phyloP scores from a whole-genome alignment of 2,113 vertebrate species.

The Erythrocercus mccallii region DNA sequence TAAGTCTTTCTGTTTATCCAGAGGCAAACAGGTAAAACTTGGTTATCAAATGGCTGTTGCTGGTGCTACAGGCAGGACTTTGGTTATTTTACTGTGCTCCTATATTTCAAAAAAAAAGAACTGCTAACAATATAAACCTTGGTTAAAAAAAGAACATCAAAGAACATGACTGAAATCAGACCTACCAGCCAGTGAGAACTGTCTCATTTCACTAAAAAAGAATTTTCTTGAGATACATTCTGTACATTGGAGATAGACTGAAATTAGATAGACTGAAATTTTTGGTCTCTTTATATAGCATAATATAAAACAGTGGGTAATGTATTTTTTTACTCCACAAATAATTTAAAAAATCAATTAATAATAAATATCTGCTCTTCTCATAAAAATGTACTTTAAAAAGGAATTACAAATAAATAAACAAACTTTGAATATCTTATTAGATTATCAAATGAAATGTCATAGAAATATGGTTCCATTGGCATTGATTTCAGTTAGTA shows the following conservation, averaged over 20 bases:
- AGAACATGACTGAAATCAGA: background rate
- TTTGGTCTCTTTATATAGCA: background rate
- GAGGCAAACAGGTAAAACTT: background rate
- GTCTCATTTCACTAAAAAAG: background rate
- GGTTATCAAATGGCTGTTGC: background rate
- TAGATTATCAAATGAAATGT: background rate
- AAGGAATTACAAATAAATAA: background rate
- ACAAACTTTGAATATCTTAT: background rate
- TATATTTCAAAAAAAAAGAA: background rate
- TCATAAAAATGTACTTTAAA: background rate
- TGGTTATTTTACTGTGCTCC: accelerated
- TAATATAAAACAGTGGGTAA: background rate
- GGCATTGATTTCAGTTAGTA: background rate
- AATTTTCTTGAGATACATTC: background rate
- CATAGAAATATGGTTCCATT: background rate
- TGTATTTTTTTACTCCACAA: background rate
- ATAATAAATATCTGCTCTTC: background rate
- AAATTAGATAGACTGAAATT: background rate
- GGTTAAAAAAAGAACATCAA: background rate
- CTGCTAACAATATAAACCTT: too few species aligned
- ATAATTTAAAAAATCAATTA: background rate
- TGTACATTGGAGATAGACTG: background rate
- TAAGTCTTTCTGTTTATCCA: background rate
- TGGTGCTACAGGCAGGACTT: background rate
- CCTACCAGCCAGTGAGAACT: background rate